Evolutionary conservation across 2,888 invertebrate species (phyloP).

Genomic region (Hololepta plana): DNA sequence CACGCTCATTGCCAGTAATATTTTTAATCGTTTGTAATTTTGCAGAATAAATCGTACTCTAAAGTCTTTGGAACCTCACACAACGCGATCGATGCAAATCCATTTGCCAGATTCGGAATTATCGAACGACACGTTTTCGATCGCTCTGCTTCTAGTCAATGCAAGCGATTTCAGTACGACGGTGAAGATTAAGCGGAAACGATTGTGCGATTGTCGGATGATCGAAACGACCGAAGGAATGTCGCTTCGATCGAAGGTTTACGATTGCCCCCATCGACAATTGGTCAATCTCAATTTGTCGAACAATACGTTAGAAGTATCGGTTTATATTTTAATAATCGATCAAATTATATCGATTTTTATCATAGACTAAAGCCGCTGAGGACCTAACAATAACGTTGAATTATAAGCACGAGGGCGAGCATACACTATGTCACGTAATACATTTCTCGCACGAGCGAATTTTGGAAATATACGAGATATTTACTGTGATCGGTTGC

Average conservation of each 20-base stretch:
- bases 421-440: no score
- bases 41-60: constrained; percentile 19
- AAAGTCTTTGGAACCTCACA: constrained; percentile 12
- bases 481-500: no score
- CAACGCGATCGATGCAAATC: constrained; percentile 14
- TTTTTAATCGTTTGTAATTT: no score
- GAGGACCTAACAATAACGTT: no score
- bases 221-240: constrained; percentile 13
- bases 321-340: no score
- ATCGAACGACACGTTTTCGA: constrained; percentile 14
- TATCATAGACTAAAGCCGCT: no score
- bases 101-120: constrained; percentile 18
- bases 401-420: no score
- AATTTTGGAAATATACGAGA: no score
- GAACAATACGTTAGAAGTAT: constrained; percentile 18
- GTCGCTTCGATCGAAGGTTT: constrained; percentile 16
- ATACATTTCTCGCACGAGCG: no score
- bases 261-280: constrained; percentile 22
- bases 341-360: no score
- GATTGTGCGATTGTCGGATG: constrained; percentile 21
- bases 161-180: constrained; percentile 14
- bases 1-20: no score
- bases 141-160: constrained; percentile 20
- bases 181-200: constrained; percentile 18
- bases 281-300: constrained; percentile 18